Evolutionary conservation across 2,113 vertebrate species (phyloP), one percentile per base, ranked within the genome.

Genomic region (Trochalopteron elliotii): DNA sequence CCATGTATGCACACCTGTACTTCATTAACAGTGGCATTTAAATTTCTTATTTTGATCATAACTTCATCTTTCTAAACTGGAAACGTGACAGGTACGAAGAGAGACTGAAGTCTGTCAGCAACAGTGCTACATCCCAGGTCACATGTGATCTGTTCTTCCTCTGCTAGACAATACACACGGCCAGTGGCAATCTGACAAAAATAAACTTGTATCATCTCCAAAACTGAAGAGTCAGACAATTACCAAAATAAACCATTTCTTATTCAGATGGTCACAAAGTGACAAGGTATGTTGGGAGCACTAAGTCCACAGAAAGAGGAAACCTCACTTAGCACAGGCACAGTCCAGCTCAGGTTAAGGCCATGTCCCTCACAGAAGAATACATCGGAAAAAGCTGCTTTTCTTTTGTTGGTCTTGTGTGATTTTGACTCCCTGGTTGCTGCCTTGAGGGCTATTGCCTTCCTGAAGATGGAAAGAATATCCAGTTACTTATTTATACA

Each of bases 371-470:
- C 99, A 99, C 98, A 99, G 98, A 82, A 99, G 98, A 94, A 93
- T 97, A 91, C 99, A 99, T 97, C 99, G 98, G 98, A 99, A 99
- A 98, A 99, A 99, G 97, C 98, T 99, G 98, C 97, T 99, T 97
- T 99, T 99, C 98, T 99, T 99, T 98, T 99, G 99, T 91, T 98
- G 99, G 87, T 99, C 99, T 3, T 98, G 96, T n/a, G 97, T 99
- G 97, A 99, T 99, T 98, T 99, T 99, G 87, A 99, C 98, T 71
- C 99, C 99, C 35, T 99, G 99, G 97, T 92, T 98, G 98, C 98
- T 99, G 65, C 99, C 99, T 96, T 99, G 99, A 0, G 98, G 98
- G 83, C 98, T 98, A 92, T 98, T 99, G 71, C 98, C 99, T 98
- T 99, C 99, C 99, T 99, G 97, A 65, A 98, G 94, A 79, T 13